A percentile compares a stretch with the other conserved stretches of the same genome.
These are phyloP conservation scores for Geotrupes spiniger DNA, from an alignment of 2,888 invertebrate genomes.

Conservation along the genomic window DNA sequence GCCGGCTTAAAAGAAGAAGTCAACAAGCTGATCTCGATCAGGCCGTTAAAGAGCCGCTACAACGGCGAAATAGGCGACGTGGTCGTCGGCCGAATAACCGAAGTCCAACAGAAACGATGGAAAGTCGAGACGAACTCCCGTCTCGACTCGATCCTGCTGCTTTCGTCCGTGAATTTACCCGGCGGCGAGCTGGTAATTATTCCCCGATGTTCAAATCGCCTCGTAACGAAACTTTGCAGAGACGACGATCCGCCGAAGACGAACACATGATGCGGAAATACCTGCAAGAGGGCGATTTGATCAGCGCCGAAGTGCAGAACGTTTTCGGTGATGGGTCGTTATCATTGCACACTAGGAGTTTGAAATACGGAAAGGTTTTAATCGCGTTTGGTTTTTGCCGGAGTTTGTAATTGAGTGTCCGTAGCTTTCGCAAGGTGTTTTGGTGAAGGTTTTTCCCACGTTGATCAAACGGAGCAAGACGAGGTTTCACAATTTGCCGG, in stretches of 20 bases:
- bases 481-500: slow-evolving; percentile 90
- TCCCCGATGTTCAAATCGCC: not conserved
- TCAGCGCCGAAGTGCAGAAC: slow-evolving; percentile 96
- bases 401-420: slow-evolving; percentile 32
- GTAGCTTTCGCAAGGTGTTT: slow-evolving; percentile 79
- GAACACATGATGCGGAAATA: slow-evolving; percentile 97
- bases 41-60: slow-evolving; percentile 87
- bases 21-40: slow-evolving; percentile 90
- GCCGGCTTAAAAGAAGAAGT: slow-evolving; percentile 93
- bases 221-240: slow-evolving; percentile 50
- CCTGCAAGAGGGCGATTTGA: slow-evolving; percentile 90
- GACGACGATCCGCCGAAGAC: slow-evolving; percentile 91
- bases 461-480: slow-evolving; percentile 90
- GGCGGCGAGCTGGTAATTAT: slow-evolving; percentile 84
- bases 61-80: slow-evolving; percentile 96
- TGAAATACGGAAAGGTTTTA: slow-evolving; percentile 91
- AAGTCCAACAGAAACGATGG: slow-evolving; percentile 94
- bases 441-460: slow-evolving; percentile 89
- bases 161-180: slow-evolving; percentile 96
- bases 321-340: slow-evolving; percentile 88
- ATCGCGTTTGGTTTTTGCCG: not conserved
- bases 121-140: slow-evolving; percentile 92
- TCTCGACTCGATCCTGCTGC: slow-evolving; percentile 78
- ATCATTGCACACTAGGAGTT: slow-evolving; percentile 90
- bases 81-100: slow-evolving; percentile 89